These are phyloP conservation scores for Pinna nobilis DNA, from an alignment of 1,140 invertebrate genomes.

Conservation along the genomic window DNA sequence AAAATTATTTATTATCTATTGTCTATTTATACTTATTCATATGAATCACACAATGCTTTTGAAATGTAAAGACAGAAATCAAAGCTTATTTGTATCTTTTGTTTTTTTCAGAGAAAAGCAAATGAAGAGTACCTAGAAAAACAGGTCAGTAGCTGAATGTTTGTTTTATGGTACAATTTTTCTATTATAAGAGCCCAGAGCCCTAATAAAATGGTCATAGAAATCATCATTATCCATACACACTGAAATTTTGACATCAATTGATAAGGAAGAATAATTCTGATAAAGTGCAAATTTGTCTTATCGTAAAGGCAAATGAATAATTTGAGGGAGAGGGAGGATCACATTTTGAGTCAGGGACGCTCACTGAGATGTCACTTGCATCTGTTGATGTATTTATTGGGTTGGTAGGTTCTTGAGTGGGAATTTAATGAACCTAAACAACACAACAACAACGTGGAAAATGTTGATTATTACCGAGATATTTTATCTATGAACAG, in stretches of 20 bases:
- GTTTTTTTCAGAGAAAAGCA: constrained; percentile 37
- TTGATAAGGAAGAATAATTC: not conserved
- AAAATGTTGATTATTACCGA: too few relatives aligned
- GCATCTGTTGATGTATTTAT: not conserved
- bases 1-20: not conserved
- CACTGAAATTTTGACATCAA: not conserved
- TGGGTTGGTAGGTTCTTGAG: not conserved
- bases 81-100: constrained; percentile 14
- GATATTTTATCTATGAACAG: not conserved
- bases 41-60: not conserved
- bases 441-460: too few relatives aligned
- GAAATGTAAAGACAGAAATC: not conserved
- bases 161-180: too few relatives aligned
- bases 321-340: not conserved
- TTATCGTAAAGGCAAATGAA: not conserved
- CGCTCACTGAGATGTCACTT: not conserved
- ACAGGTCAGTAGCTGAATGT: constrained; percentile 35
- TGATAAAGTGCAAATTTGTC: not conserved
- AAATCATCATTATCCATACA: not conserved
- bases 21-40: not conserved
- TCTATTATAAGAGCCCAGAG: too few relatives aligned
- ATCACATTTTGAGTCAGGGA: not conserved
- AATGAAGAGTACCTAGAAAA: constrained; percentile 43
- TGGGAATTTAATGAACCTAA: not conserved
- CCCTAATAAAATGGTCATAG: too few relatives aligned